phyloP scores from a whole-genome alignment of 2,113 vertebrate species.

The Gambusia holbrooki region DNA sequence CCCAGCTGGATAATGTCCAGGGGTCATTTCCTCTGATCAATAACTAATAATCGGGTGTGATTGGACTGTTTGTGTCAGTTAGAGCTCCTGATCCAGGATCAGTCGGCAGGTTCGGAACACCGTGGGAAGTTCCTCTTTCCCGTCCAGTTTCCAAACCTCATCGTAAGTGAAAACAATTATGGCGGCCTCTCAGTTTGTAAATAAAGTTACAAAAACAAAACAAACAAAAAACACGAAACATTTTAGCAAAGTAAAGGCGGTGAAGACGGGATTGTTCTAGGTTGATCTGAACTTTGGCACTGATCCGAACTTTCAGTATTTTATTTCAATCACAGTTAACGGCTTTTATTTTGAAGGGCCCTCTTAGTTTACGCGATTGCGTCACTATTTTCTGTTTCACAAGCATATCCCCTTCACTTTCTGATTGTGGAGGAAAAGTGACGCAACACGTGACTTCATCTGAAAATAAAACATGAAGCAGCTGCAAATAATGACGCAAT shows the following conservation, averaged over 20 bases:
- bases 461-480: neutral
- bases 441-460: neutral
- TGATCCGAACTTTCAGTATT: neutral
- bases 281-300: neutral
- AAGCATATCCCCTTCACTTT: neutral
- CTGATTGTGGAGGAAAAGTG: neutral
- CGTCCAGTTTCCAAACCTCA: neutral
- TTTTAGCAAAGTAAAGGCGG: neutral
- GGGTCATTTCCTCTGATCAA: neutral
- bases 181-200: neutral
- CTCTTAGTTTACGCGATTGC: neutral
- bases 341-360: constrained; percentile 25
- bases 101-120: too few species aligned
- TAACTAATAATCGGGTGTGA: neutral
- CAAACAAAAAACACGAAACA: neutral
- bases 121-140: neutral
- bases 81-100: neutral
- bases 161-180: neutral
- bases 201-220: neutral
- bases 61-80: neutral
- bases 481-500: too few species aligned
- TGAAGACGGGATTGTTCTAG: neutral
- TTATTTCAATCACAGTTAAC: neutral
- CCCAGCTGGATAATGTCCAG: neutral
- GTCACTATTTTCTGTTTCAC: neutral